These are phyloP conservation scores for Ctenopoma multispine DNA, from an alignment of 2,797 vertebrate species.

Conservation along the genomic window DNA sequence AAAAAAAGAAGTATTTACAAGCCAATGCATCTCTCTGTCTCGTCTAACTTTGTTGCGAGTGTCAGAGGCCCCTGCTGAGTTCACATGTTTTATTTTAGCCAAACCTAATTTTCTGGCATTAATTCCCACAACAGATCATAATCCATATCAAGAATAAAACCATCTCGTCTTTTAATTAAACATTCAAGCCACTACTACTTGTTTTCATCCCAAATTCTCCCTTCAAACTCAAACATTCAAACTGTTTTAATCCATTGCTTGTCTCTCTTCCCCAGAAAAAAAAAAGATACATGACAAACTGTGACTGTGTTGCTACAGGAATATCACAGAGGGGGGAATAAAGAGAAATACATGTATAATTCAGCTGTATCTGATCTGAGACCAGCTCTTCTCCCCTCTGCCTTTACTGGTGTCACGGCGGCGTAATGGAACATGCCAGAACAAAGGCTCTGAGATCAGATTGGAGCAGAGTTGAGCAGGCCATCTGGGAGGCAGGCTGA, in stretches of 20 bases:
- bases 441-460: slow-evolving; percentile 85
- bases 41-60: slow-evolving; percentile 13
- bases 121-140: slow-evolving; percentile 28
- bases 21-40: background rate
- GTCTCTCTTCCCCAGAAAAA: slow-evolving; percentile 52
- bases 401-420: slow-evolving; percentile 82
- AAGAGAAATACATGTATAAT: slow-evolving; percentile 77
- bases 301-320: slow-evolving; percentile 68
- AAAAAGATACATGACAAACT: slow-evolving; percentile 69
- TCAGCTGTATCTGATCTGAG: slow-evolving; percentile 83
- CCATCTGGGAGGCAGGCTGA: slow-evolving; percentile 84
- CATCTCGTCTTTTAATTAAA: slow-evolving; percentile 49
- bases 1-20: slow-evolving; percentile 20
- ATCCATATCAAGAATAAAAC: slow-evolving; percentile 37
- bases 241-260: slow-evolving; percentile 41
- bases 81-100: slow-evolving; percentile 42
- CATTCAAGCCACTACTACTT: slow-evolving; percentile 28
- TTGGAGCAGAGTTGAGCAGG: slow-evolving; percentile 85
- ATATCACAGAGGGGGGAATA: slow-evolving; percentile 66
- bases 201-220: slow-evolving; percentile 18
- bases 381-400: slow-evolving; percentile 81
- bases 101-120: slow-evolving; percentile 39
- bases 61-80: slow-evolving; percentile 41
- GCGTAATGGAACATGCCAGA: slow-evolving; percentile 85
- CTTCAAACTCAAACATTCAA: slow-evolving; percentile 44